Evolutionary conservation across 2,888 invertebrate species (phyloP).

Genomic region (Frankliniella fusca): DNA sequence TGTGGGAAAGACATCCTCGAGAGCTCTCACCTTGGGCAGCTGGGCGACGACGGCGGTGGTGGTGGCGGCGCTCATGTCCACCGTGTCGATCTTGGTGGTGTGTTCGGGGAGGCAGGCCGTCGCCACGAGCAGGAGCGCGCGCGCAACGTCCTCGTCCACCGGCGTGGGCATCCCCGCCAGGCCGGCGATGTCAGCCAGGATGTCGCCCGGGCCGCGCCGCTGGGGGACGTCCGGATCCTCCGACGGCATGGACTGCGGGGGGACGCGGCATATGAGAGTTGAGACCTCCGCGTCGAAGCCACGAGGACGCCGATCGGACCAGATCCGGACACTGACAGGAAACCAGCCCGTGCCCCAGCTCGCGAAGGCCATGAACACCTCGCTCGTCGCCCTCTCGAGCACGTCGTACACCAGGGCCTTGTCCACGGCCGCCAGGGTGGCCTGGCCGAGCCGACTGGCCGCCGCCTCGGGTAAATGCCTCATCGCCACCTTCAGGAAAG

Average conservation of each 20-base stretch:
- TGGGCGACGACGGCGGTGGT: not conserved
- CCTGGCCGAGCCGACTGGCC: not conserved
- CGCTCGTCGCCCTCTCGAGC: not conserved
- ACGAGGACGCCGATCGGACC: not conserved
- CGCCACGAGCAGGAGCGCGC: not conserved
- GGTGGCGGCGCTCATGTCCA: not conserved
- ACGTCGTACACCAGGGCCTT: not conserved
- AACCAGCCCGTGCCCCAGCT: not conserved
- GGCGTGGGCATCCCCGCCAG: not conserved
- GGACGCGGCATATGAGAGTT: not conserved
- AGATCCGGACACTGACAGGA: not conserved
- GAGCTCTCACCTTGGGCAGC: constrained; percentile 1
- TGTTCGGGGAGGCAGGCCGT: not conserved
- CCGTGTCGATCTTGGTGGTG: not conserved
- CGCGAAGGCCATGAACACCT: not conserved
- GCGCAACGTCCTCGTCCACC: not conserved
- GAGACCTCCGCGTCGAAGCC: not conserved
- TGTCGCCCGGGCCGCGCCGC: not conserved
- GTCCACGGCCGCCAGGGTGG: not conserved
- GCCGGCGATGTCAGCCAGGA: not conserved
- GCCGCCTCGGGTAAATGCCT: not conserved
- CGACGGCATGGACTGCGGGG: not conserved
- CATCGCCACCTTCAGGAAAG: not conserved
- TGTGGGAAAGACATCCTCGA: too few relatives aligned
- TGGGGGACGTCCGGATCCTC: not conserved